phyloP scores from a whole-genome alignment of 2,888 invertebrate genomes.

The Merodon equestris region DNA sequence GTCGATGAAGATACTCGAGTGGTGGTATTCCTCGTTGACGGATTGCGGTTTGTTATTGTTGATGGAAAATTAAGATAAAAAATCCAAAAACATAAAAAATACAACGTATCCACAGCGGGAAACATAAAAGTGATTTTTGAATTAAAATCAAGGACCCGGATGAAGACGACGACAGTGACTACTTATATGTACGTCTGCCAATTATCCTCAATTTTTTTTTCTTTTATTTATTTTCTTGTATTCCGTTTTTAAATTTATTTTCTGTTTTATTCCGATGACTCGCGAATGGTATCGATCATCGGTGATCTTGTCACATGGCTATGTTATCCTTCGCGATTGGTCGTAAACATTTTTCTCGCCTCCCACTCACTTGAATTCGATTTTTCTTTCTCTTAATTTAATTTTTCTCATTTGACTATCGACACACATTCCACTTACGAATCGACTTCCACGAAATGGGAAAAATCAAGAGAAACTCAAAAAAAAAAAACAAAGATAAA shows the following conservation, averaged over 20 bases:
- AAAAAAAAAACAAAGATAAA: neutral
- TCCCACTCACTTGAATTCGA: constrained; percentile 8
- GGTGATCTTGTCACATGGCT: neutral
- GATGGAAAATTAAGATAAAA: constrained; percentile 66
- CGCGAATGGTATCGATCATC: neutral
- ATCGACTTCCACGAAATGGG: neutral
- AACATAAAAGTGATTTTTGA: constrained; percentile 60
- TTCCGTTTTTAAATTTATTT: neutral
- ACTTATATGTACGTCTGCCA: too few species aligned
- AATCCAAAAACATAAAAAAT: constrained; percentile 67
- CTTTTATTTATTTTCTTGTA: constrained; percentile 32
- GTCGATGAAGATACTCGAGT: neutral
- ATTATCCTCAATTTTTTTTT: constrained; percentile 30
- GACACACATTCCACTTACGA: neutral
- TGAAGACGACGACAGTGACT: constrained; percentile 37
- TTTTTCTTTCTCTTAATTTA: neutral
- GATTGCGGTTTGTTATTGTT: constrained; percentile 37
- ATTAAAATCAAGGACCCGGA: constrained; percentile 11
- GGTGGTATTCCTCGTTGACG: neutral
- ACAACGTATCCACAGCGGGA: constrained; percentile 58
- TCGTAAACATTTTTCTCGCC: constrained; percentile 4
- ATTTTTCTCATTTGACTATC: neutral
- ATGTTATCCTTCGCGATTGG: neutral
- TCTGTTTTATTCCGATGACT: neutral
- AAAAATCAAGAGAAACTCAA: too few species aligned